A percentile compares a stretch with the other conserved stretches of the same genome.
Evolutionary conservation across 2,888 invertebrate species (phyloP).

Genomic region (Heliconius ismenius): DNA sequence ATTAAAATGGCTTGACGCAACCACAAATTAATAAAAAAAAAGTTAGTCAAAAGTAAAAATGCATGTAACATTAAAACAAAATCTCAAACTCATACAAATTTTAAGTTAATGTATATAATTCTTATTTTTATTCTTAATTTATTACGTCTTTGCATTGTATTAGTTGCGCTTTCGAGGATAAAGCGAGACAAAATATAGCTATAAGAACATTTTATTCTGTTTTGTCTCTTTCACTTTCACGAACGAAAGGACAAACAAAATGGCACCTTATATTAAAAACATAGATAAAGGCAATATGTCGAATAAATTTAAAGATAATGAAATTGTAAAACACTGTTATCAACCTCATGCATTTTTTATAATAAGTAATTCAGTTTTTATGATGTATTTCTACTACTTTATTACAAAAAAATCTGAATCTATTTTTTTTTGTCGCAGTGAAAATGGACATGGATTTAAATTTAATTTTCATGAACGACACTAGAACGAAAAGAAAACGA

Average conservation of each 20-base stretch:
- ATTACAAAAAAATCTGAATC: too few species aligned
- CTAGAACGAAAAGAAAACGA: not conserved
- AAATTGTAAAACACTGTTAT: too few species aligned
- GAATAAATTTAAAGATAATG: not conserved
- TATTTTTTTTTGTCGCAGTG: too few species aligned
- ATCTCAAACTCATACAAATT: not conserved
- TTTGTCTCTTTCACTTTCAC: constrained; percentile 7
- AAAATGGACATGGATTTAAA: not conserved
- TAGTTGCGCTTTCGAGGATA: not conserved
- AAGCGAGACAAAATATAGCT: constrained; percentile 9
- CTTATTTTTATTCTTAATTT: not conserved
- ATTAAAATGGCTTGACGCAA: too few species aligned
- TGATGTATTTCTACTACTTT: too few species aligned
- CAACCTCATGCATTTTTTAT: too few species aligned
- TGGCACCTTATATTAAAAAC: not conserved
- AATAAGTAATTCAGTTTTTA: too few species aligned
- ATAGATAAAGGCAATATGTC: not conserved
- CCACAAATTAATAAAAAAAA: too few species aligned
- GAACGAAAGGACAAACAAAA: not conserved
- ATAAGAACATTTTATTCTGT: not conserved
- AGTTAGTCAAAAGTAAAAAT: too few species aligned
- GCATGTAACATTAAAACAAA: too few species aligned
- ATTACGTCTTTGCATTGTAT: not conserved
- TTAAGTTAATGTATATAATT: not conserved
- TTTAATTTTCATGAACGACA: not conserved